Evolutionary conservation across 2,888 invertebrate genomes (phyloP), one percentile per base, ranked within the genome.

Genomic region (Dynastes grantii): DNA sequence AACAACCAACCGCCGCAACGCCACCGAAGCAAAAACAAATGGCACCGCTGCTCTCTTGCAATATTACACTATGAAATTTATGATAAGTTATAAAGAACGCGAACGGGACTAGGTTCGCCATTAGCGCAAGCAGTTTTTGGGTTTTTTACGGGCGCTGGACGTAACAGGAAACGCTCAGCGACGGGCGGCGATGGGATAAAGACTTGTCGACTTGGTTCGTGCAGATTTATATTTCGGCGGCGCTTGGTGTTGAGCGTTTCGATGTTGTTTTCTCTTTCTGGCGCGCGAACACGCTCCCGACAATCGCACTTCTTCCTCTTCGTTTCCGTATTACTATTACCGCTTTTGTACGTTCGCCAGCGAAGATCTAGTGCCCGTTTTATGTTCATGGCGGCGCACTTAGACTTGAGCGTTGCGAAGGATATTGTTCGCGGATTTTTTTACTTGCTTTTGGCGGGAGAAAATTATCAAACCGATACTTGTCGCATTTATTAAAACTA

Each of bases 31-130:
- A 87, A 87, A 87, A 87, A 86, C 86, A 86, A 87, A 87, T 85
- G 87, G 87, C 86, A 82, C 85, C 85, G 84, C 85, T 85, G 86
- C 85, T 86, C 83, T 84, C 85, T 85, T 86, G 85, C 86, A 86
- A 87, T 87, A 87, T 87, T 87, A 87, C 87, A 86, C 86, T 86
- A 86, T 87, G 85, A 86, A 87, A 87, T 87, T 87, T 87, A 87
- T 87, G 87, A 85, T 86, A 85, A 86, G 86, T 85, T 86, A 86
- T 87, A 87, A 87, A 87, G 86, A 87, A 87, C 85, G 85, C 84
- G 85, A 85, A 85, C 85, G 85, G 84, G 85, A 85, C 85, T 84
- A 86, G 85, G 84, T 84, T 85, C 81, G 86, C 87, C 86, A 87
- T 87, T 87, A 87, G 86, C 87, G 84, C 82, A 85, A 85, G 85